phyloP scores from a whole-genome alignment of 2,888 invertebrate species.

The Steromphala cineraria region DNA sequence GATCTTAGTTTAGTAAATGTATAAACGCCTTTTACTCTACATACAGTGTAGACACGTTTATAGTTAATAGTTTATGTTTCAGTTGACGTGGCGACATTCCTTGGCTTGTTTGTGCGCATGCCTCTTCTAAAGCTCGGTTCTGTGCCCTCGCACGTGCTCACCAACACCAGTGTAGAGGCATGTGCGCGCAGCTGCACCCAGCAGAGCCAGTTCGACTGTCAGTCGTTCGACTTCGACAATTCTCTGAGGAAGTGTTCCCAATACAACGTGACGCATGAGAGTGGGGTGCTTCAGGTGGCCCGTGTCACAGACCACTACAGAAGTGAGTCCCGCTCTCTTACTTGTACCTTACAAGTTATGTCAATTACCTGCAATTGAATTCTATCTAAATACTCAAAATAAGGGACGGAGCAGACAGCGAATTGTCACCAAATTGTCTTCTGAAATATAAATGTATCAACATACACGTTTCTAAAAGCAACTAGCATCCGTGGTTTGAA shows the following conservation, averaged over 20 bases:
- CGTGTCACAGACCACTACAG: slow-evolving; percentile 66
- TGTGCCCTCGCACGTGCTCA: slow-evolving; percentile 49
- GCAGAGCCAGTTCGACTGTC: slow-evolving; percentile 66
- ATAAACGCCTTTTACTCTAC: too few relatives aligned
- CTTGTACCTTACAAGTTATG: too few relatives aligned
- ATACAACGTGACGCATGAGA: slow-evolving; percentile 64
- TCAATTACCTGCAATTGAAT: too few relatives aligned
- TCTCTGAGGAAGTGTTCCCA: slow-evolving; percentile 53
- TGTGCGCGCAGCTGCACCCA: slow-evolving; percentile 60
- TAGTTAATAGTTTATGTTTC: background rate
- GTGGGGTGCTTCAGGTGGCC: slow-evolving; percentile 59
- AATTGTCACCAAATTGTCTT: too few relatives aligned
- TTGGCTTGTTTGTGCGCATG: slow-evolving; percentile 58
- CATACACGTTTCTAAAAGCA: too few relatives aligned
- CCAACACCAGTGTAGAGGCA: slow-evolving; percentile 56
- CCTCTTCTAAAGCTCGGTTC: slow-evolving; percentile 57
- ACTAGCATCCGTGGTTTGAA: too few relatives aligned
- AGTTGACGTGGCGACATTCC: slow-evolving; percentile 36
- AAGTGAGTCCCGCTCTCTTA: slow-evolving; percentile 53
- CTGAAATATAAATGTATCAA: too few relatives aligned
- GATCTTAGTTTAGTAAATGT: too few relatives aligned
- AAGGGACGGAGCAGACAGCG: too few relatives aligned
- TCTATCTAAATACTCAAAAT: too few relatives aligned
- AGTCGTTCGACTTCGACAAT: slow-evolving; percentile 70
- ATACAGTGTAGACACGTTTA: too few relatives aligned